phyloP scores from a whole-genome alignment of 2,797 vertebrate species.

The Enteromius mattozi region DNA sequence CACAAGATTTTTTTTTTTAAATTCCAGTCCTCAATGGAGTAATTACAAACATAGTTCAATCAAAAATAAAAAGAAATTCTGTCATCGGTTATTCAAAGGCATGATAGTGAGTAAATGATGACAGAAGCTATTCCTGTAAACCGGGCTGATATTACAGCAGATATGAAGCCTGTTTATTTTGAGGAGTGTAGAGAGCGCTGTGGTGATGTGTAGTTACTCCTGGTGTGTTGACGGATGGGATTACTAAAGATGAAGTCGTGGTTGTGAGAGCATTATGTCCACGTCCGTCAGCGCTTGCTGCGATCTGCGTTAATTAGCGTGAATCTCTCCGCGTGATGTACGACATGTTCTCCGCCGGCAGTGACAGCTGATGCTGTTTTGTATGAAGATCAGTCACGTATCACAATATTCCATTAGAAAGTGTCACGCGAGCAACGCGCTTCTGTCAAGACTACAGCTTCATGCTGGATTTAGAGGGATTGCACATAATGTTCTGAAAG shows the following conservation, averaged over 20 bases:
- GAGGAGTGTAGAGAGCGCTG: not conserved
- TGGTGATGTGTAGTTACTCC: not conserved
- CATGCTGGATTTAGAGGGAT: not conserved
- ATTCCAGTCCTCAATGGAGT: not conserved
- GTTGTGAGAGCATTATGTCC: not conserved
- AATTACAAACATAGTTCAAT: not conserved
- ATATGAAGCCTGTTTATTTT: not conserved
- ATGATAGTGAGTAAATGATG: not conserved
- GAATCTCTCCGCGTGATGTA: not conserved
- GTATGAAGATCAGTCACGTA: not conserved
- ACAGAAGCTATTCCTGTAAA: not conserved
- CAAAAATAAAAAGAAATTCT: not conserved
- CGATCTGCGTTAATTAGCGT: slow-evolving; percentile 47
- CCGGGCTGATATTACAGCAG: not conserved
- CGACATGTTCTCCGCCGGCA: not conserved
- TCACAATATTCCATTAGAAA: not conserved
- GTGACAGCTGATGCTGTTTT: slow-evolving; percentile 2
- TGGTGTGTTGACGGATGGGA: not conserved
- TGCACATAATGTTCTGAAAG: not conserved
- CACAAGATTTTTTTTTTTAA: not conserved
- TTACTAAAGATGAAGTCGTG: not conserved
- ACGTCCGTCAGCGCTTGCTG: not conserved
- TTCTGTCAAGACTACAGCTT: not conserved
- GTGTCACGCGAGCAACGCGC: not conserved
- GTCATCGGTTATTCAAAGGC: not conserved